These are phyloP conservation scores for Epirrita christyi DNA, from an alignment of 2,888 invertebrate species.

Conservation along the genomic window DNA sequence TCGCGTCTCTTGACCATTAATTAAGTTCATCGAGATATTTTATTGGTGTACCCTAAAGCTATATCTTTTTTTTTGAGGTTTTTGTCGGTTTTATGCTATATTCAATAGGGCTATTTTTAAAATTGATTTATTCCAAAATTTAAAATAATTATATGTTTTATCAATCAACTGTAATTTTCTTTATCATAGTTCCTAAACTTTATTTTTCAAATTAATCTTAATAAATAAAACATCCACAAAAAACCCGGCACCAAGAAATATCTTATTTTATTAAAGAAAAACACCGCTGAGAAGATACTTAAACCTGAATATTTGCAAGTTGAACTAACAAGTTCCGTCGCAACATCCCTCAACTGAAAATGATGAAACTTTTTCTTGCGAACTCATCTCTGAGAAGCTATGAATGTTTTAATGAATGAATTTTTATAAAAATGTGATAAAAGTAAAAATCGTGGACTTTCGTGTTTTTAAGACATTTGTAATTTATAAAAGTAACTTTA, in stretches of 20 bases:
- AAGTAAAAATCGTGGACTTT: neutral
- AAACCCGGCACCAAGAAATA: neutral
- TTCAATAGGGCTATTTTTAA: too few relatives aligned
- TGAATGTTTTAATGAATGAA: constrained; percentile 12
- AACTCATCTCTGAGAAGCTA: constrained; percentile 14
- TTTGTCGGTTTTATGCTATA: too few relatives aligned
- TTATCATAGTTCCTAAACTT: too few relatives aligned
- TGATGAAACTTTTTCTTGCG: constrained; percentile 14
- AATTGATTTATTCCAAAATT: too few relatives aligned
- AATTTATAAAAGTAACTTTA: too few relatives aligned
- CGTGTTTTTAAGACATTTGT: neutral
- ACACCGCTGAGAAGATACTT: constrained; percentile 9
- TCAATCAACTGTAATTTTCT: too few relatives aligned
- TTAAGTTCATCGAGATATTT: too few relatives aligned
- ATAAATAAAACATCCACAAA: neutral
- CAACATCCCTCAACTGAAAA: constrained; percentile 15
- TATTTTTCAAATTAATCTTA: neutral
- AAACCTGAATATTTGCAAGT: constrained; percentile 18
- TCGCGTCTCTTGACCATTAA: too few relatives aligned
- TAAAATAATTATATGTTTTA: too few relatives aligned
- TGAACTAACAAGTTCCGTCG: constrained; percentile 18
- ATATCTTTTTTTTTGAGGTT: too few relatives aligned
- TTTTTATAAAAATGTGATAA: neutral
- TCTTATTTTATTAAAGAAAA: constrained; percentile 5
- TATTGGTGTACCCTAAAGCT: too few relatives aligned